A percentile compares a stretch with the other conserved stretches of the same genome.
These are phyloP conservation scores for Lymantria dispar DNA, from an alignment of 2,888 invertebrate species.

Conservation along the genomic window DNA sequence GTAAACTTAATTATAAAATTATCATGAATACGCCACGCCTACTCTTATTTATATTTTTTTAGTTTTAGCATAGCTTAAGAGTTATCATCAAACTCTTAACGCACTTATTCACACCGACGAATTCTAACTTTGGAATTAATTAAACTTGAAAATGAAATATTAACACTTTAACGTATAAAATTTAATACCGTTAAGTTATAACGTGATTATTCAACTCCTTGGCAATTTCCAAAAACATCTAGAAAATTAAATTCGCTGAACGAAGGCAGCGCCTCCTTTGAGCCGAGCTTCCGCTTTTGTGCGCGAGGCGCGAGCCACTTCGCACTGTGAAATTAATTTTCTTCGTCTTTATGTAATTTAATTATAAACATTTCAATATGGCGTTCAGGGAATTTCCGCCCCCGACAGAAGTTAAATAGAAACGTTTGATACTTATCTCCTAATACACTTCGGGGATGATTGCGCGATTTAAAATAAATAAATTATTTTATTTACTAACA, in stretches of 20 bases:
- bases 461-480: slow-evolving; percentile 71
- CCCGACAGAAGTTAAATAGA: slow-evolving; percentile 79
- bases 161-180: slow-evolving; percentile 82
- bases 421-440: slow-evolving; percentile 82
- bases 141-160: slow-evolving; percentile 83
- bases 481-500: slow-evolving; percentile 56
- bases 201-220: slow-evolving; percentile 81
- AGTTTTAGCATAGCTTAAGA: slow-evolving; percentile 40
- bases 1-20: no score
- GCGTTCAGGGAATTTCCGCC: slow-evolving; percentile 79
- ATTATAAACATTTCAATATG: slow-evolving; percentile 83
- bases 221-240: slow-evolving; percentile 79
- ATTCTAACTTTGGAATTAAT: slow-evolving; percentile 78
- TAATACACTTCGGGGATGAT: slow-evolving; percentile 79
- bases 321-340: slow-evolving; percentile 81
- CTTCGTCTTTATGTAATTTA: slow-evolving; percentile 83
- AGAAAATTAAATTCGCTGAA: slow-evolving; percentile 77
- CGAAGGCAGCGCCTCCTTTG: slow-evolving; percentile 68
- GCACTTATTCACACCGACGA: slow-evolving; percentile 43
- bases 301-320: slow-evolving; percentile 62
- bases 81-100: slow-evolving; percentile 42
- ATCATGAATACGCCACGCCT: no score
- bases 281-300: slow-evolving; percentile 69
- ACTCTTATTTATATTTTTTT: background rate
- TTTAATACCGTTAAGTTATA: slow-evolving; percentile 82